Percentiles rank a stretch among this genome's conserved stretches.
These are phyloP conservation scores for Catocala fraxini DNA, from an alignment of 2,888 invertebrate species.

Conservation along the genomic window DNA sequence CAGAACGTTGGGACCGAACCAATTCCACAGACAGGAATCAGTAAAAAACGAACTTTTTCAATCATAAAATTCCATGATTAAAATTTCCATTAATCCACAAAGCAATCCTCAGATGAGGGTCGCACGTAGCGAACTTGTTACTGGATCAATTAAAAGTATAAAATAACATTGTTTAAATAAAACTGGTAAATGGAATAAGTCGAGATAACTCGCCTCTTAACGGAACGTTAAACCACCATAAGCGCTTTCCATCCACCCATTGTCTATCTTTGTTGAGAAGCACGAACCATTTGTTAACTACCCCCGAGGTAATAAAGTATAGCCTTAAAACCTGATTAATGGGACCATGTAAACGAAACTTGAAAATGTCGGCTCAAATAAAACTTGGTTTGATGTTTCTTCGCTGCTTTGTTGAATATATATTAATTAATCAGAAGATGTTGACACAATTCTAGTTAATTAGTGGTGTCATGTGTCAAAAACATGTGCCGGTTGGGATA, in stretches of 20 bases:
- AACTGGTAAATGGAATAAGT: slow-evolving; percentile 29
- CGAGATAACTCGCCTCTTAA: slow-evolving; percentile 26
- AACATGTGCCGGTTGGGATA: slow-evolving; percentile 28
- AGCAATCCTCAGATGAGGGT: slow-evolving; percentile 19
- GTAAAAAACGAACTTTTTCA: slow-evolving; percentile 10
- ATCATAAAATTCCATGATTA: slow-evolving; percentile 27
- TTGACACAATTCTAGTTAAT: slow-evolving; percentile 40
- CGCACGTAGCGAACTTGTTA: slow-evolving; percentile 10
- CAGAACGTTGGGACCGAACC: too few relatives aligned
- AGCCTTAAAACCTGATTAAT: slow-evolving; percentile 39
- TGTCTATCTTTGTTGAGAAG: slow-evolving; percentile 34
- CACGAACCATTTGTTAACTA: slow-evolving; percentile 37
- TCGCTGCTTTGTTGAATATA: slow-evolving; percentile 29
- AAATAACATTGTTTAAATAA: slow-evolving; percentile 30
- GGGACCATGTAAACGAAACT: slow-evolving; percentile 29
- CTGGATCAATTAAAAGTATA: slow-evolving; percentile 26
- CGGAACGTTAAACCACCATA: slow-evolving; percentile 34
- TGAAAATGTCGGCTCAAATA: slow-evolving; percentile 23
- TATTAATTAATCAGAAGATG: slow-evolving; percentile 32
- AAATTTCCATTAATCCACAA: slow-evolving; percentile 31
- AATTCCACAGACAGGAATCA: neutral
- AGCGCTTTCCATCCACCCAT: slow-evolving; percentile 23
- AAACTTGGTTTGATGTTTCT: slow-evolving; percentile 19
- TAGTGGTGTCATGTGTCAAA: slow-evolving; percentile 36
- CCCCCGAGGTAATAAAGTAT: slow-evolving; percentile 37